Percentiles rank a stretch among this genome's conserved stretches.
These are phyloP conservation scores for Sicus ferrugineus DNA, from an alignment of 2,888 invertebrate species.

Conservation along the genomic window DNA sequence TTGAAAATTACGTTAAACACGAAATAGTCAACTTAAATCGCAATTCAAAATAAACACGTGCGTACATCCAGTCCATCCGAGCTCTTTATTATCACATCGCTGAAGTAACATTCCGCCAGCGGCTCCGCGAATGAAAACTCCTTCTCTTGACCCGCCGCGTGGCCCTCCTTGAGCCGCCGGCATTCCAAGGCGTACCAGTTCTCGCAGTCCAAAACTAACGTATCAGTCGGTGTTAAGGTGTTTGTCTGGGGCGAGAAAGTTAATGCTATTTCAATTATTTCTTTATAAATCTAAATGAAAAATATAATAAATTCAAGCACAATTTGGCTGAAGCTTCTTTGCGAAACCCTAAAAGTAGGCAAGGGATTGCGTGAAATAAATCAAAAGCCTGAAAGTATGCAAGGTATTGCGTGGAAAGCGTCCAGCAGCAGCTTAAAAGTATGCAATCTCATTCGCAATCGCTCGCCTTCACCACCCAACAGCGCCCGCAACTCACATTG, in stretches of 20 bases:
- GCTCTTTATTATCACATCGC: slow-evolving; percentile 66
- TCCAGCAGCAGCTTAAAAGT: too few relatives aligned
- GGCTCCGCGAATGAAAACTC: slow-evolving; percentile 73
- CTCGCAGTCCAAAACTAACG: slow-evolving; percentile 69
- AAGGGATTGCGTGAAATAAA: not conserved
- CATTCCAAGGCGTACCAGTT: slow-evolving; percentile 72
- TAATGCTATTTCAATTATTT: not conserved
- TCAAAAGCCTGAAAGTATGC: too few relatives aligned
- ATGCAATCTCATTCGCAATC: too few relatives aligned
- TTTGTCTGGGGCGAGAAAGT: slow-evolving; percentile 67
- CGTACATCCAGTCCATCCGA: slow-evolving; percentile 53
- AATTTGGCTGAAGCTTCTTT: too few relatives aligned
- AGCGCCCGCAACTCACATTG: slow-evolving; percentile 62
- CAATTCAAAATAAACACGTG: not conserved
- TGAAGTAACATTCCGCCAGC: slow-evolving; percentile 72
- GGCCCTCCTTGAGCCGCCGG: slow-evolving; percentile 67
- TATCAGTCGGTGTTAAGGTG: slow-evolving; percentile 66
- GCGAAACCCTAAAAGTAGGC: slow-evolving; percentile 6
- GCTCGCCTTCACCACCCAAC: too few relatives aligned
- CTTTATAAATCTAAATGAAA: too few relatives aligned
- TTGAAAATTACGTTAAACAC: not conserved
- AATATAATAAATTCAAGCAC: too few relatives aligned
- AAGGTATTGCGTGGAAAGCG: too few relatives aligned
- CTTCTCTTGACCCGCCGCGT: slow-evolving; percentile 65
- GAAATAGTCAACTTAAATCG: not conserved